These are phyloP conservation scores for Amphiura filiformis DNA, from an alignment of 35 echinoderm and acorn worm species.

Conservation along the genomic window DNA sequence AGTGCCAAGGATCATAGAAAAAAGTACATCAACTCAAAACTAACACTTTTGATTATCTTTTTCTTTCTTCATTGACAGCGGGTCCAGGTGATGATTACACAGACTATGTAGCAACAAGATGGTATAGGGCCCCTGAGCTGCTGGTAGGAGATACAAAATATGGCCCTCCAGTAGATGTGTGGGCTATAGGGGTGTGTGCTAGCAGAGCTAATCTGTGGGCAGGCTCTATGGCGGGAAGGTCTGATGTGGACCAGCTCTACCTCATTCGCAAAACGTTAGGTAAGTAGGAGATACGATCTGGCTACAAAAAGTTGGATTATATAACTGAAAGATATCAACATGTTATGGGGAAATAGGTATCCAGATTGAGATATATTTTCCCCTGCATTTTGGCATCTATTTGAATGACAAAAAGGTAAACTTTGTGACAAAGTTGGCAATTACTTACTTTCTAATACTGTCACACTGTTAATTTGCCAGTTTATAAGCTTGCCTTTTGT, in stretches of 20 bases:
- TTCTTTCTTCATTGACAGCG: constrained; percentile 25
- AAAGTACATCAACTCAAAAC: too few species aligned
- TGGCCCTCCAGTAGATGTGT: constrained; percentile 92
- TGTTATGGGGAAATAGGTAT: background rate
- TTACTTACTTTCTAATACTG: too few species aligned
- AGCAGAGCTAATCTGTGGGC: constrained; percentile 67
- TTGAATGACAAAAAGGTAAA: too few species aligned
- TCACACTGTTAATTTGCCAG: too few species aligned
- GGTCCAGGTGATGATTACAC: constrained; percentile 99
- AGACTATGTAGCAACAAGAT: constrained; percentile 98
- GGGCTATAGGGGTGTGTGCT: constrained; percentile 90
- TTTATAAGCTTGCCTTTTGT: too few species aligned
- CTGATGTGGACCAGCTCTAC: constrained; percentile 97
- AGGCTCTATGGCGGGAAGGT: constrained; percentile 42
- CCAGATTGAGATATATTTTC: too few species aligned
- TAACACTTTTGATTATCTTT: too few species aligned
- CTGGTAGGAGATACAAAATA: constrained; percentile 93
- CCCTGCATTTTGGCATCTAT: too few species aligned
- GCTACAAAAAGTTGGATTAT: background rate
- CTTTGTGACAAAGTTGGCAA: too few species aligned
- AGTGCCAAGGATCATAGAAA: too few species aligned
- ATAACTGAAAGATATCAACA: too few species aligned
- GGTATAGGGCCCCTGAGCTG: constrained; percentile 94
- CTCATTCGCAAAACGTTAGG: constrained; percentile 98
- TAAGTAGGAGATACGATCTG: constrained; percentile 13